Conservation (phyloP, 2,113 vertebrate genomes). For the Seriola rivoliana region DNA sequence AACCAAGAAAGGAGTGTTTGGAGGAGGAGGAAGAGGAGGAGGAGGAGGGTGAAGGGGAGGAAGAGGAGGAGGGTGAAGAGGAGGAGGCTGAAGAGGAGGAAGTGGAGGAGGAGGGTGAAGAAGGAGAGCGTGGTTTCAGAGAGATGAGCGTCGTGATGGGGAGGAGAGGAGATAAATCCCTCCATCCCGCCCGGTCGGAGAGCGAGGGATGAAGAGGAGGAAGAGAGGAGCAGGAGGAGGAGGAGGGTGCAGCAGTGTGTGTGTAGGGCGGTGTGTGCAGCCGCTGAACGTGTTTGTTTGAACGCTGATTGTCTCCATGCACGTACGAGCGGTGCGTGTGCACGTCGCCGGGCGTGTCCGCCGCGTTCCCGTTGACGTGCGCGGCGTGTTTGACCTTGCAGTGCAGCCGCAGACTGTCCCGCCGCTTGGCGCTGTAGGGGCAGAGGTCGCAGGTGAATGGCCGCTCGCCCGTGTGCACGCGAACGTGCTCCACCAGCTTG, state of each 20-base stretch:
- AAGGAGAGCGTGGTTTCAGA: constrained; percentile 80
- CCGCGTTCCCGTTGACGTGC: constrained; percentile 88
- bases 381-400: constrained; percentile 96
- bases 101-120: constrained; percentile 60
- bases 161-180: constrained; percentile 94
- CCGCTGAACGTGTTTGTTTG: constrained; percentile 78
- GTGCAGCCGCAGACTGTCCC: constrained; percentile 99
- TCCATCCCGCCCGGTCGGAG: constrained; percentile 92
- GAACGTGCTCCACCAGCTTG: constrained; percentile 98
- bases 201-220: constrained; percentile 79
- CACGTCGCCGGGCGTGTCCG: constrained; percentile 45
- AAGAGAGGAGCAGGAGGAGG: constrained; percentile 75
- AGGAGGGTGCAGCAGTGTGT: constrained; percentile 51
- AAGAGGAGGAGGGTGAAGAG: constrained; percentile 61
- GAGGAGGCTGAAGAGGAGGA: constrained; percentile 81
- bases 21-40: constrained; percentile 85
- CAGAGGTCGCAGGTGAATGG: constrained; percentile 99
- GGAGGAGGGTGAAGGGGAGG: constrained; percentile 37
- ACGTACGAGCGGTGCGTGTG: constrained; percentile 75
- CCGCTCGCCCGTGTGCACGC: constrained; percentile 98
- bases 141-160: constrained; percentile 90
- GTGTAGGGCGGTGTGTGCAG: constrained; percentile 61
- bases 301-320: constrained; percentile 79
- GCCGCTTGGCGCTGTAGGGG: constrained; percentile 98
- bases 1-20: constrained; percentile 96